Conservation (phyloP, 2,797 vertebrate genomes). For the Chromis chromis region DNA sequence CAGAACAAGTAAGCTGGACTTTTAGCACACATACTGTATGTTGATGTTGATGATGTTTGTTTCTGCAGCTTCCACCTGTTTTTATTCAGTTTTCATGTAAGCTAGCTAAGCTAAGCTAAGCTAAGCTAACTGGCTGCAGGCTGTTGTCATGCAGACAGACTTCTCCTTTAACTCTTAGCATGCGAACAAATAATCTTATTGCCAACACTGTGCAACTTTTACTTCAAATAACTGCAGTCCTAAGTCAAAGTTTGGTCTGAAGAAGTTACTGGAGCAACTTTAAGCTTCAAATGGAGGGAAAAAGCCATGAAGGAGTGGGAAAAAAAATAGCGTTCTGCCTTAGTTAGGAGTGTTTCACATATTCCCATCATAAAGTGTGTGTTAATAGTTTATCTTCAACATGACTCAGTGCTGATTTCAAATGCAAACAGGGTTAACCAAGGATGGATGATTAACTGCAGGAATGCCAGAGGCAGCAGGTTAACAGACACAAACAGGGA, state of each 20-base stretch:
- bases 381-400: conserved; percentile 29
- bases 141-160: too few species aligned
- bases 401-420: conserved; percentile 29
- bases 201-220: too few species aligned
- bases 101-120: neutral
- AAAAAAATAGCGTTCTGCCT: neutral
- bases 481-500: conserved; percentile 33
- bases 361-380: neutral
- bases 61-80: too few species aligned
- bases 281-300: neutral
- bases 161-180: too few species aligned
- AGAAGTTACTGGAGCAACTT: too few species aligned
- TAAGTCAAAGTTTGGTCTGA: too few species aligned
- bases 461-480: conserved; percentile 62
- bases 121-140: neutral
- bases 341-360: neutral
- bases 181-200: too few species aligned
- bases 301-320: too few species aligned
- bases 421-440: conserved; percentile 42
- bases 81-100: neutral
- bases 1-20: too few species aligned
- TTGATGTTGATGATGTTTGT: too few species aligned
- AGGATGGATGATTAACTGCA: conserved; percentile 64
- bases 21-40: too few species aligned
- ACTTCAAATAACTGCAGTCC: too few species aligned